A percentile compares a stretch with the other conserved stretches of the same genome.
These are phyloP conservation scores for Ophraella communa DNA, from an alignment of 2,888 invertebrate species.

Conservation along the genomic window DNA sequence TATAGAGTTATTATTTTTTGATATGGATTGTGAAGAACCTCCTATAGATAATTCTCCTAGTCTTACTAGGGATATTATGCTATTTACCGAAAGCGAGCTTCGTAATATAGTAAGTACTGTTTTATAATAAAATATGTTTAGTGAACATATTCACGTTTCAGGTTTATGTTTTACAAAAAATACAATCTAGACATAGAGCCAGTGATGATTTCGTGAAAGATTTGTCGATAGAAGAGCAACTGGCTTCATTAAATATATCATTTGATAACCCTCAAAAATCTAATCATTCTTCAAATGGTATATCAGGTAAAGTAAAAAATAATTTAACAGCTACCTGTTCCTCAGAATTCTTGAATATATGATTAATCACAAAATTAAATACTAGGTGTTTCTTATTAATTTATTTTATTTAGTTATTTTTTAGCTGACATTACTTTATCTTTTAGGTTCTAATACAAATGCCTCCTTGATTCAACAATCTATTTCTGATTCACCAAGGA, in stretches of 20 bases:
- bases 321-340: constrained; percentile 35
- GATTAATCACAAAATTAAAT: too few species aligned
- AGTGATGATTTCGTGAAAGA: constrained; percentile 44
- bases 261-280: constrained; percentile 48
- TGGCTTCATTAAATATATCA: constrained; percentile 45
- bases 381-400: too few species aligned
- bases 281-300: constrained; percentile 36
- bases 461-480: too few species aligned
- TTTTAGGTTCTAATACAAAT: too few species aligned
- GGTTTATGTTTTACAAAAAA: constrained; percentile 63
- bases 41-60: constrained; percentile 61
- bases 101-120: constrained; percentile 63
- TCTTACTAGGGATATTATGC: constrained; percentile 68
- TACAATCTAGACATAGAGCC: constrained; percentile 47
- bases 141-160: constrained; percentile 30
- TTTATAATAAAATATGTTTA: neutral
- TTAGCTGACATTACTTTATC: too few species aligned
- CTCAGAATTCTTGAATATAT: too few species aligned
- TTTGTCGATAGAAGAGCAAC: constrained; percentile 46
- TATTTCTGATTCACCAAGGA: neutral
- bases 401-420: too few species aligned
- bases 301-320: constrained; percentile 44
- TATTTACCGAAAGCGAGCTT: constrained; percentile 73
- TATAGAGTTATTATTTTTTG: constrained; percentile 71
- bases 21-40: constrained; percentile 61